Conservation (phyloP, 2,797 vertebrate species). For the Aphelocoma californica region DNA sequence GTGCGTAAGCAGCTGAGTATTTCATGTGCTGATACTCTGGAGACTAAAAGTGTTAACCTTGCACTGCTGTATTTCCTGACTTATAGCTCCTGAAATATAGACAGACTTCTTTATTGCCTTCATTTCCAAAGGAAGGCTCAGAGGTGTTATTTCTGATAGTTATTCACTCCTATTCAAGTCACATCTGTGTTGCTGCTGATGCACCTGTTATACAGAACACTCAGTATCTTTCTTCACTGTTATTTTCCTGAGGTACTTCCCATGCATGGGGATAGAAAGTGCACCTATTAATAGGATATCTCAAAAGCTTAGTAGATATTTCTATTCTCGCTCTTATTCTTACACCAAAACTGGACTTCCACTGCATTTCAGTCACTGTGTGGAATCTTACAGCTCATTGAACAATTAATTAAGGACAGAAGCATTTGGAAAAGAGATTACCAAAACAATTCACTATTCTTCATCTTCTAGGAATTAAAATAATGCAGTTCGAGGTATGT, state of each 20-base stretch:
- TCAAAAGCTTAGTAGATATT: background rate
- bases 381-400: background rate
- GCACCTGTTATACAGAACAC: background rate
- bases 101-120: background rate
- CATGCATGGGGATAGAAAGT: too few relatives aligned
- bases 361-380: background rate
- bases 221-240: background rate
- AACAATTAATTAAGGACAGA: background rate
- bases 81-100: background rate
- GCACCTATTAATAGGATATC: background rate
- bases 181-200: background rate
- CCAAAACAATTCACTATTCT: background rate
- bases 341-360: background rate
- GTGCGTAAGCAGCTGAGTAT: background rate
- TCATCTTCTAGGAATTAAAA: background rate
- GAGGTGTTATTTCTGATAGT: background rate
- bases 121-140: background rate
- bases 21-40: background rate
- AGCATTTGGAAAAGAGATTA: background rate
- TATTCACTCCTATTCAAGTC: background rate
- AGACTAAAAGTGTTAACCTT: background rate
- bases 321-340: background rate
- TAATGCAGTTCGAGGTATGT: background rate
- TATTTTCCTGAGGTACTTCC: background rate
- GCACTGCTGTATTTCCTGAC: background rate